These are phyloP conservation scores for Watersipora subatra DNA, from an alignment of 1,140 invertebrate genomes.

Conservation along the genomic window DNA sequence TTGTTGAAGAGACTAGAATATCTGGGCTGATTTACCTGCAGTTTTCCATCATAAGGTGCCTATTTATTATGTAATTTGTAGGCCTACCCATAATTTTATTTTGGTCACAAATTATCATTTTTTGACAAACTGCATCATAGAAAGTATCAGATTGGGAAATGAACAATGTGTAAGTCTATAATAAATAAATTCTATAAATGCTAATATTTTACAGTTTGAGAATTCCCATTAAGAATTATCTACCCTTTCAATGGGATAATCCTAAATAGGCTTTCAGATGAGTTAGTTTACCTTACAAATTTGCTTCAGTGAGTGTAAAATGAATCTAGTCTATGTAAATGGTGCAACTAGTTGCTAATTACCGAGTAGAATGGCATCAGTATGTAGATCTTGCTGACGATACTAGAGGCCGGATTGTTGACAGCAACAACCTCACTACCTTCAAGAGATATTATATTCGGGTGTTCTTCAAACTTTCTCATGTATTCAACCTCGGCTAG, in stretches of 20 bases:
- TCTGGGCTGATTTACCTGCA: no score
- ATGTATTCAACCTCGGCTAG: conserved; percentile 62
- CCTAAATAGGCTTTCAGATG: no score
- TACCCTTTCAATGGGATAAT: no score
- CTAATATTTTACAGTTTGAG: not conserved
- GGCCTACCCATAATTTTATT: not conserved
- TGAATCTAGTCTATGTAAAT: no score
- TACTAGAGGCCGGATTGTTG: conserved; percentile 17
- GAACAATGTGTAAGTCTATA: not conserved
- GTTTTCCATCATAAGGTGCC: not conserved
- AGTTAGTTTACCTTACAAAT: no score
- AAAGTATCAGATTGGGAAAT: not conserved
- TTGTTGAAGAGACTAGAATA: no score
- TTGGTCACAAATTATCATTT: not conserved
- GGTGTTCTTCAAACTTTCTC: conserved; percentile 51
- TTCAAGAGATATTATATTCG: conserved; percentile 61
- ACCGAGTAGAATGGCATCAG: conserved; percentile 64
- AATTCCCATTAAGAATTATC: no score
- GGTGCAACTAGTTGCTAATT: conserved; percentile 13
- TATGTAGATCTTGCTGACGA: conserved; percentile 56
- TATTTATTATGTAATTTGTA: not conserved
- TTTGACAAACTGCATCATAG: not conserved
- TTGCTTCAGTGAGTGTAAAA: no score
- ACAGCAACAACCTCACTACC: conserved; percentile 48
- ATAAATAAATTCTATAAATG: not conserved